A percentile compares a stretch with the other conserved stretches of the same genome.
Evolutionary conservation across 2,797 vertebrate species (phyloP).

Genomic region (Tachyglossus aculeatus): DNA sequence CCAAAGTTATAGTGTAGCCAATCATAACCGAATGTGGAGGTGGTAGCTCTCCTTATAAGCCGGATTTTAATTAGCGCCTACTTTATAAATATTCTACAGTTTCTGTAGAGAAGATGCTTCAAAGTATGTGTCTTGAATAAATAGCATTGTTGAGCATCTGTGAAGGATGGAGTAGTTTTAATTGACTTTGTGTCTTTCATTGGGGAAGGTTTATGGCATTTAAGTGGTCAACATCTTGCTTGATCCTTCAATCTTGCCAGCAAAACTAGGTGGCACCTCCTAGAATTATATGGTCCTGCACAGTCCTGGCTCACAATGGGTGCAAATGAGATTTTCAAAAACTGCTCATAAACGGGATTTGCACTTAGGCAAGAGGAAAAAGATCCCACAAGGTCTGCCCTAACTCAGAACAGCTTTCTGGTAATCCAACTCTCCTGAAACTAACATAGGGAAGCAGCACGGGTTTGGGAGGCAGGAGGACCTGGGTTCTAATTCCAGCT

Average conservation of each 20-base stretch:
- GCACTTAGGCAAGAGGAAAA: too few relatives aligned
- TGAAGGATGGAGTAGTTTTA: neutral
- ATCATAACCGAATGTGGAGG: neutral
- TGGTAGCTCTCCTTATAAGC: neutral
- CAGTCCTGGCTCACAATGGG: neutral
- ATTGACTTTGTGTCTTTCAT: neutral
- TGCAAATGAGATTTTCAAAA: neutral
- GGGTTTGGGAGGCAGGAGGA: too few relatives aligned
- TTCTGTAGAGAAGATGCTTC: too few relatives aligned
- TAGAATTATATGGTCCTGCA: neutral
- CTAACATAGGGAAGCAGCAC: too few relatives aligned
- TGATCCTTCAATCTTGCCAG: constrained; percentile 23
- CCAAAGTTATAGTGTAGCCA: neutral
- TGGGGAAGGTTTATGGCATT: neutral
- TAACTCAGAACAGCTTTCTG: too few relatives aligned
- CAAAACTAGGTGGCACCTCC: constrained; percentile 35
- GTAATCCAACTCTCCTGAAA: too few relatives aligned
- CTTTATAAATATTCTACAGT: neutral
- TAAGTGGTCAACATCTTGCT: neutral
- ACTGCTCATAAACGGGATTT: too few relatives aligned
- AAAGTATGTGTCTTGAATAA: neutral
- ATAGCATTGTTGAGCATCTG: neutral
- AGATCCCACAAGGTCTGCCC: too few relatives aligned
- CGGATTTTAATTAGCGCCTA: neutral
- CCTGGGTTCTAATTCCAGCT: too few relatives aligned